These are phyloP conservation scores for Pseudolaguvia tuberculata DNA, from an alignment of 2,113 vertebrate genomes.

Conservation along the genomic window DNA sequence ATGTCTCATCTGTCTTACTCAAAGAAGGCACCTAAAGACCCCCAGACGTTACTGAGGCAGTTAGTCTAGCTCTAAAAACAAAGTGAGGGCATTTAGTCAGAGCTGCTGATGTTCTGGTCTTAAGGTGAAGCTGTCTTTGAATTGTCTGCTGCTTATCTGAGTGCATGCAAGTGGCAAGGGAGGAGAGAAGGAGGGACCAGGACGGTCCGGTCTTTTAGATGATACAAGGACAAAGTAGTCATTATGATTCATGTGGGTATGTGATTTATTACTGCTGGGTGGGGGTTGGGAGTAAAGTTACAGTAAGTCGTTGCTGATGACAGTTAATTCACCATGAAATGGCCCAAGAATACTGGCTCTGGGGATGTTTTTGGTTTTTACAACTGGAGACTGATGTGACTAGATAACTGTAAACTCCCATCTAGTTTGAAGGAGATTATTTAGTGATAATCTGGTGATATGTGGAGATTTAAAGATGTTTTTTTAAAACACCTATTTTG, in stretches of 20 bases:
- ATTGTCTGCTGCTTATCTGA: constrained; percentile 12
- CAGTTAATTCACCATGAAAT: constrained; percentile 43
- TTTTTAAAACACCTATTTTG: background rate
- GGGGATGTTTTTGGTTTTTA: constrained; percentile 23
- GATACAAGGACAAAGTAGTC: constrained; percentile 37
- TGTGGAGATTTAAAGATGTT: too few relatives aligned
- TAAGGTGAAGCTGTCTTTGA: constrained; percentile 32
- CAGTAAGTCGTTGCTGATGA: constrained; percentile 42
- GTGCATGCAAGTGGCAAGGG: constrained; percentile 8
- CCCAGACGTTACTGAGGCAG: constrained; percentile 9
- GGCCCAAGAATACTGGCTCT: constrained; percentile 18
- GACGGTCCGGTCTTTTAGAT: background rate
- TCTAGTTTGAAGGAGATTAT: constrained; percentile 12
- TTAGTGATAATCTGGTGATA: background rate
- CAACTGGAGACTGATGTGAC: constrained; percentile 6
- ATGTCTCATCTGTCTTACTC: constrained; percentile 28
- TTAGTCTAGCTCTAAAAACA: constrained; percentile 37
- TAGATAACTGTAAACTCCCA: constrained; percentile 12
- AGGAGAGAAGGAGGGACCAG: background rate
- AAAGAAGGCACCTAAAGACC: constrained; percentile 22
- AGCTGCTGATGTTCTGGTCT: background rate
- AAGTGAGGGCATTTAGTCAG: constrained; percentile 41
- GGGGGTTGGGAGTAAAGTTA: constrained; percentile 21
- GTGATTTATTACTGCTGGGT: constrained; percentile 41
- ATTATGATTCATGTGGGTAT: constrained; percentile 37